Evolutionary conservation across 2,888 invertebrate genomes (phyloP).

Genomic region (Andrena camellia): DNA sequence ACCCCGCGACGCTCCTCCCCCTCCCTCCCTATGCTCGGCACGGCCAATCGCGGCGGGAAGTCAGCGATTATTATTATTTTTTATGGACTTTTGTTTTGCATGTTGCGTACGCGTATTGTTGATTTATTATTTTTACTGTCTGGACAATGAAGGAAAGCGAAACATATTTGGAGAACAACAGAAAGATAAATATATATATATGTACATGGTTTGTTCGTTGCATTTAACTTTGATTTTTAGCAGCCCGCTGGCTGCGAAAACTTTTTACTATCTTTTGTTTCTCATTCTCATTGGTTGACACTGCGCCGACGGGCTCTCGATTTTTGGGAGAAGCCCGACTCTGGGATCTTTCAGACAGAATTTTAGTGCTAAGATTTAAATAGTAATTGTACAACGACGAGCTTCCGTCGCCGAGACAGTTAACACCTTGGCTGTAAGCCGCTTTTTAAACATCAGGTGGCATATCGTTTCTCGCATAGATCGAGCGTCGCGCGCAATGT

Average conservation of each 20-base stretch:
- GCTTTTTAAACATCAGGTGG: not conserved
- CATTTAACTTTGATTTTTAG: constrained; percentile 63
- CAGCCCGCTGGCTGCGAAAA: constrained; percentile 35
- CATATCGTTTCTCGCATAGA: constrained; percentile 40
- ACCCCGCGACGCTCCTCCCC: not conserved
- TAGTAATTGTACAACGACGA: no score
- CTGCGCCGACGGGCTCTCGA: not conserved
- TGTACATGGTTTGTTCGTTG: constrained; percentile 74
- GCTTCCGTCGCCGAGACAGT: no score
- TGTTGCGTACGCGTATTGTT: constrained; percentile 75
- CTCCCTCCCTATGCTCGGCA: not conserved
- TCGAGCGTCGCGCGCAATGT: constrained; percentile 8
- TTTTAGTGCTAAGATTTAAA: no score
- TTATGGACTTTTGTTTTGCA: constrained; percentile 74
- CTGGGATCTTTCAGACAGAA: not conserved
- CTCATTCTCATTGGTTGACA: not conserved
- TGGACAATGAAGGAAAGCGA: constrained; percentile 59
- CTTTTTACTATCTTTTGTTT: constrained; percentile 25
- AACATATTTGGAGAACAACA: constrained; percentile 65
- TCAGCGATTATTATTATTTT: constrained; percentile 72
- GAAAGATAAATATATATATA: constrained; percentile 68
- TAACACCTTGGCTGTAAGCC: no score
- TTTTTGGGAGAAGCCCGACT: constrained; percentile 44
- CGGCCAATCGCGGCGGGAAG: constrained; percentile 48
- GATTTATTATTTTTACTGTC: constrained; percentile 75